A percentile compares a stretch with the other conserved stretches of the same genome.
These are phyloP conservation scores for Ferrisia virgata DNA, from an alignment of 2,888 invertebrate genomes.

Conservation along the genomic window DNA sequence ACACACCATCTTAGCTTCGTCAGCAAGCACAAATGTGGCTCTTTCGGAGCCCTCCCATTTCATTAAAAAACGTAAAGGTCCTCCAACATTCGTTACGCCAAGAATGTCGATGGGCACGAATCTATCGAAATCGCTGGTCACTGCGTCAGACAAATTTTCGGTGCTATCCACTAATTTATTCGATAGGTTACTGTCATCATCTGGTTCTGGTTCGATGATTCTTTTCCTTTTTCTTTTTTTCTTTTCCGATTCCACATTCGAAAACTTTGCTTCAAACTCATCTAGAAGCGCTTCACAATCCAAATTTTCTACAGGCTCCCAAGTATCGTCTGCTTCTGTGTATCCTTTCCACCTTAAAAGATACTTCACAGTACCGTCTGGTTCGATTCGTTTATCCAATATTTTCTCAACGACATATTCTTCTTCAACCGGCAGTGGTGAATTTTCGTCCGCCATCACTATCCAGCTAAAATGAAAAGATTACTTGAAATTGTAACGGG, in stretches of 20 bases:
- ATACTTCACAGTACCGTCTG: constrained; percentile 36
- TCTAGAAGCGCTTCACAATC: constrained; percentile 84
- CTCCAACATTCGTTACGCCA: constrained; percentile 27
- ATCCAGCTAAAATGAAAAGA: neutral
- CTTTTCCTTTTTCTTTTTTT: neutral
- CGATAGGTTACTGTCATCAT: neutral
- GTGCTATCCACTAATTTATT: too few relatives aligned
- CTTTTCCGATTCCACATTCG: neutral
- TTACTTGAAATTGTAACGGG: too few relatives aligned
- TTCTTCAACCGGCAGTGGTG: neutral
- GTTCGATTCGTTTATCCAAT: constrained; percentile 10
- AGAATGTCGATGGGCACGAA: neutral
- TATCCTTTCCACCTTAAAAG: constrained; percentile 46
- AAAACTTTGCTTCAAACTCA: constrained; percentile 74
- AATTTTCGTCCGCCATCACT: neutral
- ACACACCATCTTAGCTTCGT: neutral
- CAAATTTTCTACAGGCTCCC: constrained; percentile 89
- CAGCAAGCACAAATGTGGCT: neutral
- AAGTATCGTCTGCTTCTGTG: constrained; percentile 76
- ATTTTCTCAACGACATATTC: constrained; percentile 40
- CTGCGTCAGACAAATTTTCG: neutral
- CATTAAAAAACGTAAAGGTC: neutral
- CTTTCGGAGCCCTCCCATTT: neutral
- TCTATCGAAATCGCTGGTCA: neutral
- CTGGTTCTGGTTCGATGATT: neutral